phyloP scores from a whole-genome alignment of 2,888 invertebrate genomes.

The Athalia circularis region DNA sequence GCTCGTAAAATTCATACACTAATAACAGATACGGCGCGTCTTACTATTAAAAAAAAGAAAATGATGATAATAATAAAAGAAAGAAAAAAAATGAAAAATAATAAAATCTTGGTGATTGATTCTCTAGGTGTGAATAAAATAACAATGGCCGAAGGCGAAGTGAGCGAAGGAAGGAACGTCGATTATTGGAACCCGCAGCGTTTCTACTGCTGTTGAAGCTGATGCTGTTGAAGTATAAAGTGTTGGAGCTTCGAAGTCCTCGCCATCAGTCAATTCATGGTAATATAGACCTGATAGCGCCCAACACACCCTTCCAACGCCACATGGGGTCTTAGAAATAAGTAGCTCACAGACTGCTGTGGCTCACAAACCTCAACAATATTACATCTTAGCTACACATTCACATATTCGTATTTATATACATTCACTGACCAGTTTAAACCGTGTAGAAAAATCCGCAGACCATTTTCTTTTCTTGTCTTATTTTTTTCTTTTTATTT shows the following conservation, averaged over 20 bases:
- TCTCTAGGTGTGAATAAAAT: slow-evolving; percentile 44
- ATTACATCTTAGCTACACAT: not conserved
- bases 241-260: not conserved
- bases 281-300: slow-evolving; percentile 45
- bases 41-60: too few relatives aligned
- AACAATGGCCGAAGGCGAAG: slow-evolving; percentile 38
- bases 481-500: not conserved
- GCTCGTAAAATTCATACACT: too few relatives aligned
- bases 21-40: too few relatives aligned
- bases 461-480: not conserved
- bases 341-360: slow-evolving; percentile 30
- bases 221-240: too few relatives aligned
- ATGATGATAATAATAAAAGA: too few relatives aligned
- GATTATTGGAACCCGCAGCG: slow-evolving; percentile 39
- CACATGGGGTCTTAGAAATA: slow-evolving; percentile 53
- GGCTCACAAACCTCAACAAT: slow-evolving; percentile 39
- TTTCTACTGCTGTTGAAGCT: slow-evolving; percentile 13
- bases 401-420: slow-evolving; percentile 14
- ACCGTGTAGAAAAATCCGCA: not conserved
- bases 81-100: too few relatives aligned
- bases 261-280: slow-evolving; percentile 43
- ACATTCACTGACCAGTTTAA: slow-evolving; percentile 19
- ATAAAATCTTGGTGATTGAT: slow-evolving; percentile 18
- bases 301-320: slow-evolving; percentile 50
- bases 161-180: slow-evolving; percentile 15